Evolutionary conservation across 1,140 invertebrate genomes (phyloP).

Genomic region (Eriosoma lanigerum): DNA sequence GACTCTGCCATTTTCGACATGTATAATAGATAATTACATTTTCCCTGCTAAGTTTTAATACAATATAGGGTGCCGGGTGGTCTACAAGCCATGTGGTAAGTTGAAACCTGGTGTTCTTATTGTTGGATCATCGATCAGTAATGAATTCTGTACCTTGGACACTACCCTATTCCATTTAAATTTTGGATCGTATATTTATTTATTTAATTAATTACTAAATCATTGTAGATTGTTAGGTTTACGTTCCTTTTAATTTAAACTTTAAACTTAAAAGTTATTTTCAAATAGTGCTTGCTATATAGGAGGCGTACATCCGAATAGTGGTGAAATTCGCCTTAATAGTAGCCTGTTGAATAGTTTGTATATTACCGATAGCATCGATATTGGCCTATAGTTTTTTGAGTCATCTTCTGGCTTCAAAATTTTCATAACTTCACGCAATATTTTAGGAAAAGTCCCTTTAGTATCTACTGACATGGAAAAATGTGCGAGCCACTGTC

Average conservation of each 20-base stretch:
- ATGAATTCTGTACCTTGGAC: background rate
- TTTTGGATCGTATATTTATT: background rate
- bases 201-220: background rate
- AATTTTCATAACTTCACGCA: too few species aligned
- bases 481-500: background rate
- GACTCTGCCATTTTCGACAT: background rate
- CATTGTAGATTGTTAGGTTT: conserved; percentile 10
- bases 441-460: too few species aligned
- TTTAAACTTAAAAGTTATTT: too few species aligned
- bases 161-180: conserved; percentile 1
- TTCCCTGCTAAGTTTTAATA: background rate
- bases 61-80: too few species aligned
- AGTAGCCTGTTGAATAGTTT: conserved; percentile 2
- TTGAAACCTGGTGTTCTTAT: too few species aligned
- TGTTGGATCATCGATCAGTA: too few species aligned
- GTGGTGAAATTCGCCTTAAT: conserved; percentile 17
- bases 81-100: background rate
- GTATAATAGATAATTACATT: conserved; percentile 31
- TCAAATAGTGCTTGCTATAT: conserved; percentile 43
- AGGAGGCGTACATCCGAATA: conserved; percentile 13
- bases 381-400: conserved; percentile 3
- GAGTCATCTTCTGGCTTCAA: too few species aligned
- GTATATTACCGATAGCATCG: conserved; percentile 11
- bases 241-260: conserved; percentile 18
- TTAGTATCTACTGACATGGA: background rate